A percentile compares a stretch with the other conserved stretches of the same genome.
Conservation (phyloP, 2,888 invertebrate species). For the Conus canariensis region DNA sequence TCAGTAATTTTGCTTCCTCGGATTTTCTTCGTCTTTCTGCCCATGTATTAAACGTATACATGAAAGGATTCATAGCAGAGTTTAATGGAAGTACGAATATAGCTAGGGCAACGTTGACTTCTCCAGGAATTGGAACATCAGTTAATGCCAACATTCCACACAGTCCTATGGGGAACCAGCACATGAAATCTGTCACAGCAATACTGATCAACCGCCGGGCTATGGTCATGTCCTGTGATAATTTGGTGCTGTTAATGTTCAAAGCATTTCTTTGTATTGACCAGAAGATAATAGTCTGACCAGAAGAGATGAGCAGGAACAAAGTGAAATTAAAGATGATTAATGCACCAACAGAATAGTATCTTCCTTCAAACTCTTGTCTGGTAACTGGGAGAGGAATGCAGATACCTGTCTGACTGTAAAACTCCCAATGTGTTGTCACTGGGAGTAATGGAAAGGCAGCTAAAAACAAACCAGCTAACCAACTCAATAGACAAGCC, state of each 20-base stretch:
- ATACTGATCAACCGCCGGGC: constrained; percentile 18
- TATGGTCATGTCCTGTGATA: constrained; percentile 2
- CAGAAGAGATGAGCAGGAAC: constrained; percentile 74
- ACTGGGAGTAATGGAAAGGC: constrained; percentile 67
- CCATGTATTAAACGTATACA: no score
- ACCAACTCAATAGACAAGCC: constrained; percentile 45
- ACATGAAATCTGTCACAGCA: constrained; percentile 22
- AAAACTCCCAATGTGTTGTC: constrained; percentile 62
- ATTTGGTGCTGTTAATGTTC: not conserved
- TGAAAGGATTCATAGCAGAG: no score
- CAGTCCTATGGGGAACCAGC: constrained; percentile 25
- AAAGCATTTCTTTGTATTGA: constrained; percentile 51
- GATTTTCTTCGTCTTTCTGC: no score
- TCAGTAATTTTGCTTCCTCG: not conserved
- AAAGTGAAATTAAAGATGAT: constrained; percentile 70
- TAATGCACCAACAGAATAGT: constrained; percentile 73
- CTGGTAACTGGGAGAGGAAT: constrained; percentile 75
- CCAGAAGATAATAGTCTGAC: constrained; percentile 44
- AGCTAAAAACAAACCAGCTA: constrained; percentile 69
- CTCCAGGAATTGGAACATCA: not conserved
- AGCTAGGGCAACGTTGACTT: no score
- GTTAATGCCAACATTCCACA: not conserved
- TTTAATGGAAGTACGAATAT: no score
- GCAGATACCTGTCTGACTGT: constrained; percentile 71
- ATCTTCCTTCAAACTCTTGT: constrained; percentile 73